Conservation (phyloP, 2,797 vertebrate species). For the Myiothlypis chrysogaster region DNA sequence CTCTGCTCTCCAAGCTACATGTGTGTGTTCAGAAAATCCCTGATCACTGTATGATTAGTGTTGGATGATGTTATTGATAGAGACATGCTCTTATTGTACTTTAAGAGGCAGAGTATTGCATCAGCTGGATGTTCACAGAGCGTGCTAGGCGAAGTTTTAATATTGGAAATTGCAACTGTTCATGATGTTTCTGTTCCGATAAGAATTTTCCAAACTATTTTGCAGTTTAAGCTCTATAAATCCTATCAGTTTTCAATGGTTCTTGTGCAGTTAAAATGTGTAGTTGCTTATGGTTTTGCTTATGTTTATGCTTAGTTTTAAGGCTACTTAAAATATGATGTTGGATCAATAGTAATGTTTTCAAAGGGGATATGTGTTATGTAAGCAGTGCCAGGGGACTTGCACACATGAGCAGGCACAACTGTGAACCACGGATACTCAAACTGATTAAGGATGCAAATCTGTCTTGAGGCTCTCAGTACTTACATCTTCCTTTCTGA, state of each 20-base stretch:
- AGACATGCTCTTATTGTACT: background rate
- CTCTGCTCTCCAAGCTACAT: background rate
- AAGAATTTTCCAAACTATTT: background rate
- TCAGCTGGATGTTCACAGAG: background rate
- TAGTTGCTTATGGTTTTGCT: background rate
- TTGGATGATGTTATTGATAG: background rate
- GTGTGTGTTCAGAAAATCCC: background rate
- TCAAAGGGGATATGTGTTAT: rapidly evolving
- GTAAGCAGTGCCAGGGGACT: background rate
- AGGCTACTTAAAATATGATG: background rate
- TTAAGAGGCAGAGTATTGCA: background rate
- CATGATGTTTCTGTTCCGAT: rapidly evolving
- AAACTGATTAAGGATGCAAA: background rate
- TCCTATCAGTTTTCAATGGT: background rate
- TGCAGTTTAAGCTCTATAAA: background rate
- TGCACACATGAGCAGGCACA: background rate
- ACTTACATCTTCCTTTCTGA: background rate
- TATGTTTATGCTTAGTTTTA: background rate
- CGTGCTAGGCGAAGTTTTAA: background rate
- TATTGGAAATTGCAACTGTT: background rate
- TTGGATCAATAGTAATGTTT: background rate
- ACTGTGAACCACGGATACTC: background rate
- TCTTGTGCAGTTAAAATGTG: background rate
- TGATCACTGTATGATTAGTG: background rate
- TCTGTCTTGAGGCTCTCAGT: background rate